Evolutionary conservation across 92 coral and sea anemone genomes (phyloP).

Genomic region (Paramuricea clavata): DNA sequence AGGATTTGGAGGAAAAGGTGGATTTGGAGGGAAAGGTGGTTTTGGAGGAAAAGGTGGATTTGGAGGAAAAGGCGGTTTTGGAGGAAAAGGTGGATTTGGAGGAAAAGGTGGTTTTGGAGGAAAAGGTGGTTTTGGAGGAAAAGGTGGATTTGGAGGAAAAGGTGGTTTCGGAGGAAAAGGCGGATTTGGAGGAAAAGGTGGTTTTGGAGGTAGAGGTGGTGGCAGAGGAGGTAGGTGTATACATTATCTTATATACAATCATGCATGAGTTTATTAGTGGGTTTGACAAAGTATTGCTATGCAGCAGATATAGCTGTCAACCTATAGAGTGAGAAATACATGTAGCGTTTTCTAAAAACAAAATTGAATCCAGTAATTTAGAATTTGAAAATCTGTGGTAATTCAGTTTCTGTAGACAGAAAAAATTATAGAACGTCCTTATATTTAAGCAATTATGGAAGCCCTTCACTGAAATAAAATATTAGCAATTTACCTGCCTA

Average conservation of each 20-base stretch:
- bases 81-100: not conserved
- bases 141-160: not conserved
- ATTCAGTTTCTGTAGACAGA: no score
- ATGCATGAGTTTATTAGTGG: no score
- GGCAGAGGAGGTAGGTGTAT: not conserved
- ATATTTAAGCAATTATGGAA: no score
- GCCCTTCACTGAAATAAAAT: no score
- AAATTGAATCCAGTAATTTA: no score
- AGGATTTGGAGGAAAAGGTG: not conserved
- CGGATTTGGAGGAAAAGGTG: not conserved
- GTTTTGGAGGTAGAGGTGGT: not conserved
- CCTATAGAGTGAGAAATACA: no score
- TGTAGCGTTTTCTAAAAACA: no score
- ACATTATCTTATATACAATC: not conserved
- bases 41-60: not conserved
- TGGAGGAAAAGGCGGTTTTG: not conserved
- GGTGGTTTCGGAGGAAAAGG: not conserved
- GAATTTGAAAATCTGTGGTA: no score
- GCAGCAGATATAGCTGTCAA: no score
- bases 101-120: not conserved
- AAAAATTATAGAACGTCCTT: no score
- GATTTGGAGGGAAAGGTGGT: not conserved
- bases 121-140: not conserved
- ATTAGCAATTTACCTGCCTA: no score
- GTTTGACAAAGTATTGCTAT: no score